phyloP scores from a whole-genome alignment of 2,113 vertebrate species.

The Platycercus adscitus region DNA sequence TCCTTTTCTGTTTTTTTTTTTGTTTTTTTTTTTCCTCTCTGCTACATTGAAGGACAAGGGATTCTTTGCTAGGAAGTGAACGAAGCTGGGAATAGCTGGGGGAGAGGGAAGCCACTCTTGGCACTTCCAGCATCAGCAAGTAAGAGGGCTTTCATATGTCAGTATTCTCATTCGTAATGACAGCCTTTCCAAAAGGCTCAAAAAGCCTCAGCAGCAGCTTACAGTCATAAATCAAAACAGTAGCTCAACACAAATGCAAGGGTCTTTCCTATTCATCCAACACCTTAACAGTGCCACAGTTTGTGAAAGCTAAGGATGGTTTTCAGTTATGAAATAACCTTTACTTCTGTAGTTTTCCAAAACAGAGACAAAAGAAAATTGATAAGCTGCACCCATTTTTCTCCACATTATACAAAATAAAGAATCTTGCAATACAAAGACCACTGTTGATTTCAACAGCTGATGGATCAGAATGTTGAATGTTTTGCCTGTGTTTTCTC shows the following conservation, averaged over 20 bases:
- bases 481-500: neutral
- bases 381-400: neutral
- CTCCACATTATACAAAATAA: neutral
- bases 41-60: neutral
- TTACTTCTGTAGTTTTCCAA: neutral
- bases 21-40: neutral
- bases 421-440: neutral
- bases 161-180: neutral
- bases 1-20: neutral
- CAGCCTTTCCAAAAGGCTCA: neutral
- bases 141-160: neutral
- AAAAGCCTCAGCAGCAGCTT: neutral
- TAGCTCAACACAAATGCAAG: neutral
- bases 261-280: neutral
- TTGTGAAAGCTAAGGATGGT: neutral
- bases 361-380: neutral
- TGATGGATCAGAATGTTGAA: too few species aligned
- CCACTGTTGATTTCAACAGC: neutral
- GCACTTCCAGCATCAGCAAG: neutral
- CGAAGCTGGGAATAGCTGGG: neutral
- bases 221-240: neutral
- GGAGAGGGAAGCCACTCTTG: neutral
- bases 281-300: neutral
- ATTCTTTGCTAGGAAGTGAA: neutral
- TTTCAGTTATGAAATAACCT: neutral